These are phyloP conservation scores for Cuniculus paca DNA, from an alignment of 2,797 vertebrate species.

Conservation along the genomic window DNA sequence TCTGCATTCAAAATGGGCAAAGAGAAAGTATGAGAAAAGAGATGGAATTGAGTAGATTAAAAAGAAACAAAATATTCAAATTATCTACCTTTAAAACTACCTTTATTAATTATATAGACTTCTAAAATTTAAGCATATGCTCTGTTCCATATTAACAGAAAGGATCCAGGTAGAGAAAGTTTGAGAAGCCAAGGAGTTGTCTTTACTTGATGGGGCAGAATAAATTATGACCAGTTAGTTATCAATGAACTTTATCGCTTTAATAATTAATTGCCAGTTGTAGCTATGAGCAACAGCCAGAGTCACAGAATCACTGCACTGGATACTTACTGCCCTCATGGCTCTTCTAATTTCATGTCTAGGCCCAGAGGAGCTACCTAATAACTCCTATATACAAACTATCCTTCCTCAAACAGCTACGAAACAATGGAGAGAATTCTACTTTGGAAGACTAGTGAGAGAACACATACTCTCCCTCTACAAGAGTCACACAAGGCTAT, in stretches of 20 bases:
- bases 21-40: constrained; percentile 17
- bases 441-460: background rate
- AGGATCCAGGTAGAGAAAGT: background rate
- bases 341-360: background rate
- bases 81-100: background rate
- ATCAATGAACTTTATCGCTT: background rate
- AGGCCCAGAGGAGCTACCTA: background rate
- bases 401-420: background rate
- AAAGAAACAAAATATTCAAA: constrained; percentile 26
- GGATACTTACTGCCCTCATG: background rate
- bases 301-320: background rate
- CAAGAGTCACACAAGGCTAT: background rate
- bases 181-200: background rate
- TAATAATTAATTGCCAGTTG: constrained; percentile 5
- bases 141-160: background rate
- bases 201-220: constrained; percentile 16
- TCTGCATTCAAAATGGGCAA: constrained; percentile 8
- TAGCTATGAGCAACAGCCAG: background rate
- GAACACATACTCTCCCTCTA: background rate
- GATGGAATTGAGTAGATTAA: background rate
- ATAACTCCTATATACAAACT: background rate
- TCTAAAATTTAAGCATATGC: background rate
- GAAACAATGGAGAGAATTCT: background rate
- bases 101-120: background rate
- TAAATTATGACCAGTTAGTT: constrained; percentile 17